A percentile compares a stretch with the other conserved stretches of the same genome.
These are phyloP conservation scores for Paracentrotus lividus DNA, from an alignment of 53 echinoderm and acorn worm genomes.

Conservation along the genomic window DNA sequence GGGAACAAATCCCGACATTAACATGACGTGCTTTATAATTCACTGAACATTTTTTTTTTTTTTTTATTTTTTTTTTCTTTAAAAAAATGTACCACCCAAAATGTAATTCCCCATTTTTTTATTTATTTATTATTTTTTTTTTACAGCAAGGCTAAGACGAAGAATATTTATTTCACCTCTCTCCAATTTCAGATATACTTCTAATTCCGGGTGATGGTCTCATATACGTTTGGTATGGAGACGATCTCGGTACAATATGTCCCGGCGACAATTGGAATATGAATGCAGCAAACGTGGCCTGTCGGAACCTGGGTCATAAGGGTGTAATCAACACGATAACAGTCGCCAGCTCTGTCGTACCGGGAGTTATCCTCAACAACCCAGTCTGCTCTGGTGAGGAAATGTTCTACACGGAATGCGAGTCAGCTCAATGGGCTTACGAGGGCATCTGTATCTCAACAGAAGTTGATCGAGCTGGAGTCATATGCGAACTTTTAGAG, in stretches of 20 bases:
- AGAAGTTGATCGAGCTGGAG: background rate
- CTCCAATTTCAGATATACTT: background rate
- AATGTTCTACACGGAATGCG: background rate
- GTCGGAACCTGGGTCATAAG: background rate
- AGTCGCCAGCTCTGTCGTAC: background rate
- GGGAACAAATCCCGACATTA: too few species aligned
- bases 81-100: too few species aligned
- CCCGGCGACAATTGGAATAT: background rate
- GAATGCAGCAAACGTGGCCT: background rate
- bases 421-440: background rate
- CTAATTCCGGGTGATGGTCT: background rate
- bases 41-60: too few species aligned
- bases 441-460: background rate
- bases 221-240: background rate
- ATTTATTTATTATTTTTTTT: too few species aligned
- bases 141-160: too few species aligned
- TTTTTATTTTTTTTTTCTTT: background rate
- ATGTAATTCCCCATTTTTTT: too few species aligned
- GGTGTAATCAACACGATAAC: background rate
- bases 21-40: too few species aligned
- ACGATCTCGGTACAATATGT: background rate
- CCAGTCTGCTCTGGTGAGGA: background rate
- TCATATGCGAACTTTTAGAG: background rate
- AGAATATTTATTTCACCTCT: too few species aligned
- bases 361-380: background rate